Percentiles rank a stretch among this genome's conserved stretches.
phyloP scores from a whole-genome alignment of 2,113 vertebrate genomes.

The Pimephales promelas region DNA sequence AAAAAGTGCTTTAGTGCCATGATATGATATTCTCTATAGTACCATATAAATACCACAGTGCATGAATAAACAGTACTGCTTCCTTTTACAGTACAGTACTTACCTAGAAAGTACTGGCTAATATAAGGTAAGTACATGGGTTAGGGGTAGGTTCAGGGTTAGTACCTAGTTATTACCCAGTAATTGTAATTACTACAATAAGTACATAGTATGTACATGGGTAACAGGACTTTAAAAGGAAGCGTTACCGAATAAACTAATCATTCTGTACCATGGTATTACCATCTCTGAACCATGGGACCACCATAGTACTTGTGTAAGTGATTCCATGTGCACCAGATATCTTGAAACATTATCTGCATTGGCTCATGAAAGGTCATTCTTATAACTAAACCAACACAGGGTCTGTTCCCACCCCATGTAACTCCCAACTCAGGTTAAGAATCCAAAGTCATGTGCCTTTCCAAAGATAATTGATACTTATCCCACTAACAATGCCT shows the following conservation, averaged over 20 bases:
- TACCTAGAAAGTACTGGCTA: no score
- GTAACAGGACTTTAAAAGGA: no score
- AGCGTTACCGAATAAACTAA: constrained; percentile 5
- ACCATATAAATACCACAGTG: constrained; percentile 3
- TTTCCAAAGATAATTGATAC: constrained; percentile 61
- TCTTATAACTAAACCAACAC: background rate
- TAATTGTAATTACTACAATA: no score
- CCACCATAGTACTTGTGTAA: background rate
- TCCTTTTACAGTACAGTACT: no score
- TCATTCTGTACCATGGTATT: background rate
- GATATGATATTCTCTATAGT: constrained; percentile 4
- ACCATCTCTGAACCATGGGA: background rate
- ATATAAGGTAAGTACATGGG: no score
- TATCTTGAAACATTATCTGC: background rate
- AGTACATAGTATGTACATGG: no score
- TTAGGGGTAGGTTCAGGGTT: no score
- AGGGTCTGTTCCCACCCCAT: constrained; percentile 6
- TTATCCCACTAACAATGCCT: constrained; percentile 54
- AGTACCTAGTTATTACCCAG: no score
- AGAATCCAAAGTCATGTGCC: constrained; percentile 5
- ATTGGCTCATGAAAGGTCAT: constrained; percentile 2
- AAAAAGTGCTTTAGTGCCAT: background rate
- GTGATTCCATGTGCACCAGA: background rate
- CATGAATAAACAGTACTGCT: background rate
- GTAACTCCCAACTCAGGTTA: constrained; percentile 21